phyloP scores from a whole-genome alignment of 2,888 invertebrate species.

The Cancer borealis region DNA sequence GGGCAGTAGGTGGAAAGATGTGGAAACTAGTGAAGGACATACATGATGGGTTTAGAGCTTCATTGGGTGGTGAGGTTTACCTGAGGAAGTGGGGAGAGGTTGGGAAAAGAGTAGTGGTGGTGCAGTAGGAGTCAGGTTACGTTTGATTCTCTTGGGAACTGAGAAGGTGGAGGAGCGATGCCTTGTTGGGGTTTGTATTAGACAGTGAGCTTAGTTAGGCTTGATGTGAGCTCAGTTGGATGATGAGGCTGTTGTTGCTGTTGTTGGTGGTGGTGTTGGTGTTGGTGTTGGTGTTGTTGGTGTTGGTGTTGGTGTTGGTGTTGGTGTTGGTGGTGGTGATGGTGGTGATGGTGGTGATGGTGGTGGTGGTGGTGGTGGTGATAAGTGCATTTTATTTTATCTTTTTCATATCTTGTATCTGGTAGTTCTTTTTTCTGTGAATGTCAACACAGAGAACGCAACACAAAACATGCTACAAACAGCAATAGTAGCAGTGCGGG shows the following conservation, averaged over 20 bases:
- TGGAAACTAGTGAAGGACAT: not conserved
- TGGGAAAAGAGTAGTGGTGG: too few relatives aligned
- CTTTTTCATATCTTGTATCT: too few relatives aligned
- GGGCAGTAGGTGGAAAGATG: not conserved
- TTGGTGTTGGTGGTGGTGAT: not conserved
- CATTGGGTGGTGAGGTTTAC: too few relatives aligned
- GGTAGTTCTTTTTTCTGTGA: too few relatives aligned
- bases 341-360: not conserved
- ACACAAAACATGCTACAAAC: too few relatives aligned
- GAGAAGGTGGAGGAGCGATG: not conserved
- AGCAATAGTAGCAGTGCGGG: too few relatives aligned
- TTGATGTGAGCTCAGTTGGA: not conserved
- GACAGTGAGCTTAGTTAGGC: not conserved
- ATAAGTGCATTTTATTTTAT: not conserved
- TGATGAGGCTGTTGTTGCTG: too few relatives aligned
- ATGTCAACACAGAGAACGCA: too few relatives aligned
- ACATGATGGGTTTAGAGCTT: too few relatives aligned
- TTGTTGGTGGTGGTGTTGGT: not conserved
- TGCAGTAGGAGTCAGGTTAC: too few relatives aligned
- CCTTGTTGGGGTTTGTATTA: not conserved
- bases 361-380: not conserved
- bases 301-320: not conserved
- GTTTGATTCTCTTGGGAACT: not conserved
- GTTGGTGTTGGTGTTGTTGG: not conserved
- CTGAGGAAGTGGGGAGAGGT: too few relatives aligned